These are phyloP conservation scores for Lacanobia oleracea DNA, from an alignment of 2,888 invertebrate genomes.

Conservation along the genomic window DNA sequence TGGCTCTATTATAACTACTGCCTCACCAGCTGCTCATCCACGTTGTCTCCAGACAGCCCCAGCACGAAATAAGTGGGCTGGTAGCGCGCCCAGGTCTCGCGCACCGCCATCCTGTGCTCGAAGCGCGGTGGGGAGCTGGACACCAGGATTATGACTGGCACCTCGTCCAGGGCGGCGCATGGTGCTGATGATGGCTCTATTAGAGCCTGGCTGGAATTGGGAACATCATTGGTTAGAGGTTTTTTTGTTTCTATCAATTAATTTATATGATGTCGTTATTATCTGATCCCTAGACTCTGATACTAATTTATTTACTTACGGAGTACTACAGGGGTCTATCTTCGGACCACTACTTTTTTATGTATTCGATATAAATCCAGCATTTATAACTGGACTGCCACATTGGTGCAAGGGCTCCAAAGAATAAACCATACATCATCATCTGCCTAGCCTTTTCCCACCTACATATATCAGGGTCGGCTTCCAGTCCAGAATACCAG, in stretches of 20 bases:
- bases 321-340: not conserved
- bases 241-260: too few species aligned
- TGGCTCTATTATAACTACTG: conserved; percentile 76
- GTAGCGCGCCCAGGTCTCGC: conserved; percentile 90
- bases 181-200: conserved; percentile 78
- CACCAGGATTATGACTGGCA: conserved; percentile 86
- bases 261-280: too few species aligned
- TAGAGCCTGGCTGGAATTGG: conserved; percentile 75
- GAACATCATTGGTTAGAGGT: not conserved
- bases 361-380: too few species aligned
- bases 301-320: not conserved
- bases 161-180: conserved; percentile 68
- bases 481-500: too few species aligned
- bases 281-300: too few species aligned
- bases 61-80: conserved; percentile 90
- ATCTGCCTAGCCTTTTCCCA: too few species aligned
- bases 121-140: conserved; percentile 88
- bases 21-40: conserved; percentile 75
- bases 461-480: too few species aligned
- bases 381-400: too few species aligned
- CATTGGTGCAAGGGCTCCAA: too few species aligned
- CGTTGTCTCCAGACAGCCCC: conserved; percentile 80
- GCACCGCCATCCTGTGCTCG: conserved; percentile 88
- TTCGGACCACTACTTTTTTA: not conserved
- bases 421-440: too few species aligned